Conservation (phyloP, 1,140 invertebrate species). For the Helicoverpa armigera region DNA sequence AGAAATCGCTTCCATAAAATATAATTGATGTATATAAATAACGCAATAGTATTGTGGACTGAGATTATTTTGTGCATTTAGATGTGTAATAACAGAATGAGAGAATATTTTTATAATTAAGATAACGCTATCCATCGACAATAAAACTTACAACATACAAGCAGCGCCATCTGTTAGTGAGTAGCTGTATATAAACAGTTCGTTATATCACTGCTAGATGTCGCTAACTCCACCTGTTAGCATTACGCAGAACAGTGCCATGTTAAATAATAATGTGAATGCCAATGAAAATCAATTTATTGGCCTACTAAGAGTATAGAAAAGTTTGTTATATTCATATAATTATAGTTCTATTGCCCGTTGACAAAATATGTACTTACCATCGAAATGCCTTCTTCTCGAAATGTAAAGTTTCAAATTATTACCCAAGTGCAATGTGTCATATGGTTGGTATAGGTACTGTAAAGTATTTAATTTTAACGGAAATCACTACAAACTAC, state of each 20-base stretch:
- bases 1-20: constrained; percentile 76
- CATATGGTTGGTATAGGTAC: constrained; percentile 12
- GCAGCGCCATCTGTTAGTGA: constrained; percentile 68
- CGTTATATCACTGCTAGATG: constrained; percentile 54
- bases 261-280: constrained; percentile 57
- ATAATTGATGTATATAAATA: constrained; percentile 74
- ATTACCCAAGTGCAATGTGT: constrained; percentile 25
- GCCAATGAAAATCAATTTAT: constrained; percentile 18
- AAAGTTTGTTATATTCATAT: constrained; percentile 41
- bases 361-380: constrained; percentile 48
- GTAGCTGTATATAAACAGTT: constrained; percentile 52
- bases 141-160: constrained; percentile 11
- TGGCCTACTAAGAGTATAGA: constrained; percentile 18
- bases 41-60: constrained; percentile 80
- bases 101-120: constrained; percentile 55
- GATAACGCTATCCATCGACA: constrained; percentile 50
- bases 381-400: too few relatives aligned
- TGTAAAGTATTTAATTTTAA: constrained; percentile 24
- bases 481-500: constrained; percentile 36
- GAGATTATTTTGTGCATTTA: constrained; percentile 85
- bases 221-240: constrained; percentile 57
- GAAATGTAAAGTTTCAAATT: constrained; percentile 10
- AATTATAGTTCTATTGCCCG: constrained; percentile 37
- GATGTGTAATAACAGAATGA: constrained; percentile 64
- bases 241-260: constrained; percentile 75